Percentiles rank a stretch among this genome's conserved stretches.
phyloP scores from a whole-genome alignment of 2,797 vertebrate genomes.

The Chaetodon trifasciatus region DNA sequence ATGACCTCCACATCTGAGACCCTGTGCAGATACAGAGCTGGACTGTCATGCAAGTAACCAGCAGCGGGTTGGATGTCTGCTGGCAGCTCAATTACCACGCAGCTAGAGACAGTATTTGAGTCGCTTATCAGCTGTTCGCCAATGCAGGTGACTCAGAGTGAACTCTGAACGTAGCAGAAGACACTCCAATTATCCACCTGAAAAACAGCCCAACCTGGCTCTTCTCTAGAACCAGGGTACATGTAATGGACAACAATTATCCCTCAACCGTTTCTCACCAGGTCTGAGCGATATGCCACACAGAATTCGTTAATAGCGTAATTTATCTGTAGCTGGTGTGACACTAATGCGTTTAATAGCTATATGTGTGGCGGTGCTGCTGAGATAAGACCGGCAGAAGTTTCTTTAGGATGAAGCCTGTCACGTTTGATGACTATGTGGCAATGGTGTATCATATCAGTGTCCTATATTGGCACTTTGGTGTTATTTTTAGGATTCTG shows the following conservation, averaged over 20 bases:
- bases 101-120: constrained; percentile 52
- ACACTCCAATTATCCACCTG: constrained; percentile 68
- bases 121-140: constrained; percentile 66
- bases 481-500: constrained; percentile 73
- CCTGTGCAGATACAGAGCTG: constrained; percentile 30
- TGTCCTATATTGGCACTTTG: constrained; percentile 59
- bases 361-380: constrained; percentile 37
- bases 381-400: constrained; percentile 53
- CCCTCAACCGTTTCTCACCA: constrained; percentile 24
- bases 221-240: constrained; percentile 37
- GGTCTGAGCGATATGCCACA: constrained; percentile 36
- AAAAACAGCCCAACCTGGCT: constrained; percentile 64
- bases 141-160: constrained; percentile 69
- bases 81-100: constrained; percentile 77
- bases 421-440: constrained; percentile 63
- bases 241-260: constrained; percentile 61
- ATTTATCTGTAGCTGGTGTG: constrained; percentile 53
- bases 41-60: constrained; percentile 54
- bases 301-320: constrained; percentile 49
- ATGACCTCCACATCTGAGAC: constrained; percentile 55
- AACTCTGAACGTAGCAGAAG: constrained; percentile 55
- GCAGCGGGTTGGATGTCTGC: constrained; percentile 50
- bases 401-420: constrained; percentile 54
- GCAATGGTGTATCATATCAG: constrained; percentile 49
- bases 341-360: constrained; percentile 54